Evolutionary conservation across 2,888 invertebrate genomes (phyloP).

Genomic region (Kryphioiulus occultus): DNA sequence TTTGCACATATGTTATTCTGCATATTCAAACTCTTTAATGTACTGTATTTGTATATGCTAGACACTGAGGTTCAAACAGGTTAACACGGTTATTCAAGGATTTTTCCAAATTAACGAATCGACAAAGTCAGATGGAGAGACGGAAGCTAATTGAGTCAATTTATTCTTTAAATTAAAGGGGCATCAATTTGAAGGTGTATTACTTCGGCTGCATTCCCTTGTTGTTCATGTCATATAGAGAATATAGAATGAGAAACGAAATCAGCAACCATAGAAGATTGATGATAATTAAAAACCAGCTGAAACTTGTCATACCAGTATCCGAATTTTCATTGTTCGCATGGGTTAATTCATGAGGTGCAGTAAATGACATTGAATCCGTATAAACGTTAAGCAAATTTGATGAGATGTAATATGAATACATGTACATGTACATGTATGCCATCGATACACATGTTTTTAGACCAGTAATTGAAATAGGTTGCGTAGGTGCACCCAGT

Average conservation of each 20-base stretch:
- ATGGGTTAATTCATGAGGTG: not conserved
- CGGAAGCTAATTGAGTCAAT: not conserved
- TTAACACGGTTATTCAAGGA: no score
- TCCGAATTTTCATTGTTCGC: not conserved
- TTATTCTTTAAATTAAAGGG: not conserved
- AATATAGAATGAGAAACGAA: not conserved
- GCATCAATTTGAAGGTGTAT: not conserved
- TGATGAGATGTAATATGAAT: slow-evolving; percentile 1
- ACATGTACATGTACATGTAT: no score
- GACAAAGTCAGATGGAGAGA: not conserved
- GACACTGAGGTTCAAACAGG: no score
- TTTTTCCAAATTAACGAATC: no score
- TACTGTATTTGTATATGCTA: no score
- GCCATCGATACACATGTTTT: not conserved
- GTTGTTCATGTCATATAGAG: not conserved
- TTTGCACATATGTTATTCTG: no score
- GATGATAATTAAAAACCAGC: not conserved
- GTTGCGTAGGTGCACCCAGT: not conserved
- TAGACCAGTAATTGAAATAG: not conserved
- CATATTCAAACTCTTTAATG: no score
- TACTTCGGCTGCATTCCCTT: not conserved
- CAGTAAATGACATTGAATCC: not conserved
- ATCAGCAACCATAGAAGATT: not conserved
- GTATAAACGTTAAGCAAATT: not conserved
- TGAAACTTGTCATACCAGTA: not conserved